Base-by-base conservation (phyloP, 1,140 invertebrate genomes). In the Drosophila prosaltans region DNA sequence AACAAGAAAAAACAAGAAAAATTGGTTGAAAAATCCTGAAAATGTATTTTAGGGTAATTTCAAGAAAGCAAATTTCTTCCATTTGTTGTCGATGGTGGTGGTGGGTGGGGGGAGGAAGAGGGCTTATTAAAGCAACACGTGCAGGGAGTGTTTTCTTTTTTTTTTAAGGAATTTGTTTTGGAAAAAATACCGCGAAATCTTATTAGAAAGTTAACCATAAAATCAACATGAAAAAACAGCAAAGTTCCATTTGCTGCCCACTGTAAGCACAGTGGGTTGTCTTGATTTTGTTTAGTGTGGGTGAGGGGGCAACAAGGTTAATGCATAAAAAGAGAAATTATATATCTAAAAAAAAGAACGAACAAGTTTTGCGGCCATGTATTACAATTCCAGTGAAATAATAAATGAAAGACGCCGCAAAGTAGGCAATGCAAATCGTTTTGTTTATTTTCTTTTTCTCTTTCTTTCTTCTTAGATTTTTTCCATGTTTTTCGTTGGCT, bases 391-490 rank as follows among this genome's bases (percentile, higher is more conserved):
- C 41, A 65, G 51, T 41, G 45, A 73, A 65, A 39, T 54, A 54
- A 72, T 78, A 74, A 86, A 81, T 79, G 72, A 86, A 81, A 86
- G 79, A 79, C 75, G 82, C 82, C 82, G 71, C 78, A 72, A 84
- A 90, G 84, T 82, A 88, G 77, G 83, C 85, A 89, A 89, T 84
- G 84, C 75, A 90, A 89, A 89, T 79, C 67, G 70, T 45, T 67
- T 28, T 54, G 41, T 30, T 30, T 30, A 30, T 30, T 30, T 30
- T 30, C 57, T 57, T 69, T 78, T 78, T 71, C 67, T 60, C 43
- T 72, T 61, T 69, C 61, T 16, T 41, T 65, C 48, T 11, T 40
- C n/a, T 24, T 45, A 60, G 40, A 74, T 64, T 69, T 60, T 60
- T 69, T 48, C 55, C 74, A 54, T 72, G 67, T 40, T 74, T 75